A percentile compares a stretch with the other conserved stretches of the same genome.
phyloP scores from a whole-genome alignment of 2,113 vertebrate genomes.

The Numida meleagris region DNA sequence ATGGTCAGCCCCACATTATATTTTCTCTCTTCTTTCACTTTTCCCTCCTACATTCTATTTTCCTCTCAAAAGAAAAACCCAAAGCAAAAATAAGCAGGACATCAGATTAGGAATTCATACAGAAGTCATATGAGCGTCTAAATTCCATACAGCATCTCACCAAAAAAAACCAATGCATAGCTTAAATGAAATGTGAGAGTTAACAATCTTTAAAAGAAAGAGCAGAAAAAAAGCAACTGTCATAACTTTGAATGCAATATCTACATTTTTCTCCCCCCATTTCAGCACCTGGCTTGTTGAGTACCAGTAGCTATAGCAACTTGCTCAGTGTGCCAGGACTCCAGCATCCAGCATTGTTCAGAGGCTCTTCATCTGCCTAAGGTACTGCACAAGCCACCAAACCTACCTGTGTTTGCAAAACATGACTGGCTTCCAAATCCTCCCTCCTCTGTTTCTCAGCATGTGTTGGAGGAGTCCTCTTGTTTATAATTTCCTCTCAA shows the following conservation, averaged over 20 bases:
- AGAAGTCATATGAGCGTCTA: neutral
- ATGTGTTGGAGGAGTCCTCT: neutral
- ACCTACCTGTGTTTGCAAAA: neutral
- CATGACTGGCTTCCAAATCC: neutral
- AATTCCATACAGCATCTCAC: neutral
- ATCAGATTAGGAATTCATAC: constrained; percentile 25
- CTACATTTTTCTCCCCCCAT: neutral
- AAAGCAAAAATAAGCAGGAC: neutral
- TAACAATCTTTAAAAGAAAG: constrained; percentile 34
- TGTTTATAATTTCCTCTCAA: neutral
- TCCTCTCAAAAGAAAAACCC: neutral
- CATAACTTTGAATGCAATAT: constrained; percentile 18
- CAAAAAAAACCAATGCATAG: constrained; percentile 1
- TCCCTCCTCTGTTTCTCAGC: neutral
- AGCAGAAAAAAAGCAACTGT: constrained; percentile 17
- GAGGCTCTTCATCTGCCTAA: neutral
- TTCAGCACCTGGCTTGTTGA: constrained; percentile 16
- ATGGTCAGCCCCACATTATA: neutral
- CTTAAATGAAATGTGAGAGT: constrained; percentile 14
- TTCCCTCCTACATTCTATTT: neutral
- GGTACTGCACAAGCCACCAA: neutral
- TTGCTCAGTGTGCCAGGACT: neutral
- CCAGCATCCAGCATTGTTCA: neutral
- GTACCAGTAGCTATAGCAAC: constrained; percentile 61
- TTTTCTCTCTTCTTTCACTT: neutral